A percentile compares a stretch with the other conserved stretches of the same genome.
Conservation (phyloP, 2,888 invertebrate species). For the Pollenia griseotomentosa region DNA sequence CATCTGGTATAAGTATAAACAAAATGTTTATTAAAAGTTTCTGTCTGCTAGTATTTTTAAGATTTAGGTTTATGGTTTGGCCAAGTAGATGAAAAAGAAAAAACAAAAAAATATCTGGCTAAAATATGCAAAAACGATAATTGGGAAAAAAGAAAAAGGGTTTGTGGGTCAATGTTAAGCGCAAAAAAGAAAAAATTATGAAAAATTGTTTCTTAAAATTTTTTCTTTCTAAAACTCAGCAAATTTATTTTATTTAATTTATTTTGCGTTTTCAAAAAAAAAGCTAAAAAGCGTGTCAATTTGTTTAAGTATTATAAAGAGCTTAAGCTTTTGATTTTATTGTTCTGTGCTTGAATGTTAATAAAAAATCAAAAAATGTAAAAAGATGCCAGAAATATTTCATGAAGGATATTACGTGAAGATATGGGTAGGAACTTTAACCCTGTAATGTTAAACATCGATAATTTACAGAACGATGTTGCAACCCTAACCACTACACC, state of each 20-base stretch:
- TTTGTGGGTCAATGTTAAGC: constrained; percentile 41
- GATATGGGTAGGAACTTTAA: not conserved
- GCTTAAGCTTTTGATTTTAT: not conserved
- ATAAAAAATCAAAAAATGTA: not conserved
- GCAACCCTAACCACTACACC: too few relatives aligned
- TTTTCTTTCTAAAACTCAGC: not conserved
- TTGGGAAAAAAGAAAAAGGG: not conserved
- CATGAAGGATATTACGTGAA: too few relatives aligned
- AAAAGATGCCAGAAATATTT: not conserved
- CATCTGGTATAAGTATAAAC: not conserved
- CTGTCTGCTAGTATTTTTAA: not conserved
- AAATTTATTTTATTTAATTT: not conserved
- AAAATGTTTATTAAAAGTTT: not conserved
- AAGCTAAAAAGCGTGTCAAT: not conserved
- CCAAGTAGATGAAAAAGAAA: too few relatives aligned
- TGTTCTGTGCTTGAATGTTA: not conserved
- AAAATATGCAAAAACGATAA: not conserved
- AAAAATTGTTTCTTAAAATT: not conserved
- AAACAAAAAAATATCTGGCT: not conserved
- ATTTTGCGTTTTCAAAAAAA: constrained; percentile 28
- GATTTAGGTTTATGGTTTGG: not conserved
- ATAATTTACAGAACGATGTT: too few relatives aligned
- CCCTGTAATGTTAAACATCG: too few relatives aligned
- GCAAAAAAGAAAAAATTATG: not conserved
- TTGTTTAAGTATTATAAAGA: not conserved